Conservation (phyloP, 2,888 invertebrate species). For the Dryocosmus kuriphilus region DNA sequence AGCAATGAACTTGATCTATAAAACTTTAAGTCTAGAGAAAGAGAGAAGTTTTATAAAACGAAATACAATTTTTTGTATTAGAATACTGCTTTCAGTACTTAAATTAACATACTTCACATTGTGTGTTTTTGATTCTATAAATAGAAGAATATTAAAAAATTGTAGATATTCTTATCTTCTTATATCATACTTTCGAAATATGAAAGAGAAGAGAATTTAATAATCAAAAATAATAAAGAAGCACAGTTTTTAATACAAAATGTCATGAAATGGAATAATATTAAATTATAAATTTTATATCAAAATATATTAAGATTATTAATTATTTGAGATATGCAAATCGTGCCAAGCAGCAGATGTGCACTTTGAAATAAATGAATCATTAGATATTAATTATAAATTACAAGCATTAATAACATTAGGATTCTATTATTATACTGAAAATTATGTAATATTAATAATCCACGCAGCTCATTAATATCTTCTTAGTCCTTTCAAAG, state of each 20-base stretch:
- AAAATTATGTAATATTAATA: slow-evolving; percentile 15
- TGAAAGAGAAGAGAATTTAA: neutral
- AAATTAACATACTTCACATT: neutral
- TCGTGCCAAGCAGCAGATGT: slow-evolving; percentile 7
- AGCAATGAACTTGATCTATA: neutral
- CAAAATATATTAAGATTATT: neutral
- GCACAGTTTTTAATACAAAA: neutral
- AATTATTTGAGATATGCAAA: neutral
- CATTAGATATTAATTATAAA: slow-evolving; percentile 3
- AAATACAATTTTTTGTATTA: neutral
- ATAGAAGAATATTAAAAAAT: neutral
- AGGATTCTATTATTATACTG: slow-evolving; percentile 23
- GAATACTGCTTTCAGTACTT: neutral
- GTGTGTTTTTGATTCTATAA: neutral
- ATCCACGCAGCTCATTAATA: slow-evolving; percentile 16
- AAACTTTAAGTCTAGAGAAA: neutral
- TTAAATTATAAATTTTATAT: neutral
- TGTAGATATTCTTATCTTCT: neutral
- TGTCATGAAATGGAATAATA: neutral
- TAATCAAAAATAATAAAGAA: neutral
- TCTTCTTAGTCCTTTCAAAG: neutral
- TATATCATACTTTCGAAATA: neutral
- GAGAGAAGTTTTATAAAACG: neutral
- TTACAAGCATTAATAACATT: slow-evolving; percentile 15
- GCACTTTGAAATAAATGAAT: neutral